These are phyloP conservation scores for Atherinosoma microstoma DNA, from an alignment of 2,797 vertebrate genomes.

Conservation along the genomic window DNA sequence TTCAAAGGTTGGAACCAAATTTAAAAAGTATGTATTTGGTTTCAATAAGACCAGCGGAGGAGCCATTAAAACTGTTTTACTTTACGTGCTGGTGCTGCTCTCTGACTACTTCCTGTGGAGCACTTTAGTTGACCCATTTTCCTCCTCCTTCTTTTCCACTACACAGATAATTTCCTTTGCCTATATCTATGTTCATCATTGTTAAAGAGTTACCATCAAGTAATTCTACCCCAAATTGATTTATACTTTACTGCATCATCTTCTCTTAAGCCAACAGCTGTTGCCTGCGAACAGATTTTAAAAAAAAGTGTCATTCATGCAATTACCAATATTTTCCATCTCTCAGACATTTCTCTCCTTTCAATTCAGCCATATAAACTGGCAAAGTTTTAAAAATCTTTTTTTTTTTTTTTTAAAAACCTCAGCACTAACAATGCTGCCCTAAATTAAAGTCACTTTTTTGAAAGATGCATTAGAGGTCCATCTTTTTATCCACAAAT, in stretches of 20 bases:
- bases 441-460: neutral
- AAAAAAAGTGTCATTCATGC: conserved; percentile 6
- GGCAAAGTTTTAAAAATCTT: neutral
- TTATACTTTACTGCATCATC: conserved; percentile 18
- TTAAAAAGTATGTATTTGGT: conserved; percentile 54
- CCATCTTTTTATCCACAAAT: conserved; percentile 1
- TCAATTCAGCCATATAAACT: neutral
- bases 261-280: conserved; percentile 23
- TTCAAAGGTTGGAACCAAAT: conserved; percentile 55
- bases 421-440: neutral
- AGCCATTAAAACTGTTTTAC: conserved; percentile 51
- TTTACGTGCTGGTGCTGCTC: conserved; percentile 51
- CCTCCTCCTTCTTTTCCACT: conserved; percentile 15
- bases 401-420: neutral
- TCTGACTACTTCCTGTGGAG: conserved; percentile 49
- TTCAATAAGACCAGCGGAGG: conserved; percentile 52
- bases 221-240: conserved; percentile 30
- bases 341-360: neutral
- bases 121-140: conserved; percentile 9
- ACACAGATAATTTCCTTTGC: conserved; percentile 31
- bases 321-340: conserved; percentile 1
- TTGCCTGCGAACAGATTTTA: conserved; percentile 13
- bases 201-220: conserved; percentile 48
- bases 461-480: neutral
- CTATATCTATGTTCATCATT: conserved; percentile 42